These are phyloP conservation scores for Pteronura brasiliensis DNA, from an alignment of 2,113 vertebrate genomes.

Conservation along the genomic window DNA sequence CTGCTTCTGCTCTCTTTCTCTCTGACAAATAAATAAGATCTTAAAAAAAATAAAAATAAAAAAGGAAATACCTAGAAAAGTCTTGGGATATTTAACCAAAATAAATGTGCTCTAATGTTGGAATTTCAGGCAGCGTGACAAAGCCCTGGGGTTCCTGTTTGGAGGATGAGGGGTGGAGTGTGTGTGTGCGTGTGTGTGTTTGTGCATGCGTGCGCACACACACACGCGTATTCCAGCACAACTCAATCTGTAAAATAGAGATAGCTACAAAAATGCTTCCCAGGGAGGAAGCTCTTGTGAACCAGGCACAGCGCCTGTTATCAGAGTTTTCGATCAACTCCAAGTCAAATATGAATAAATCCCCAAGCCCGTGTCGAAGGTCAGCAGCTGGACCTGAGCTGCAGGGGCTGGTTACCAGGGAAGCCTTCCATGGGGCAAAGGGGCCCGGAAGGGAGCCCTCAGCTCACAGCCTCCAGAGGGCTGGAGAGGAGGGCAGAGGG, in stretches of 20 bases:
- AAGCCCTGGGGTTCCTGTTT: not conserved
- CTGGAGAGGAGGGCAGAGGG: not conserved
- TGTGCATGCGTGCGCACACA: no score
- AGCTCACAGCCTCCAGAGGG: not conserved
- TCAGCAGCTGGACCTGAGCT: not conserved
- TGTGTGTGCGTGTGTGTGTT: rapidly evolving
- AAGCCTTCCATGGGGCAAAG: not conserved
- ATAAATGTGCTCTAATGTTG: not conserved
- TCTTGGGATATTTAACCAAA: not conserved
- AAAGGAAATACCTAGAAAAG: not conserved
- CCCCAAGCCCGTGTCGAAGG: not conserved
- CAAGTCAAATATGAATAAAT: not conserved
- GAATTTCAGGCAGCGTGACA: not conserved
- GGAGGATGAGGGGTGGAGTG: not conserved
- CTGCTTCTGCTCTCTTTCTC: no score
- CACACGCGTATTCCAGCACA: not conserved
- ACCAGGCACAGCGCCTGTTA: not conserved
- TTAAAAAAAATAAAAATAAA: not conserved
- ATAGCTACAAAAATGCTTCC: not conserved
- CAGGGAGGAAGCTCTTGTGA: not conserved
- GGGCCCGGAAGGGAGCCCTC: not conserved
- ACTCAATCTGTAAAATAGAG: not conserved
- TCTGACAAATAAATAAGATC: no score
- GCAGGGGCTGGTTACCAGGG: not conserved
- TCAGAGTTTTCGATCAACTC: not conserved